Percentiles rank a stretch among this genome's conserved stretches.
These are phyloP conservation scores for Anagrus nilaparvatae DNA, from an alignment of 1,140 invertebrate species.

Conservation along the genomic window DNA sequence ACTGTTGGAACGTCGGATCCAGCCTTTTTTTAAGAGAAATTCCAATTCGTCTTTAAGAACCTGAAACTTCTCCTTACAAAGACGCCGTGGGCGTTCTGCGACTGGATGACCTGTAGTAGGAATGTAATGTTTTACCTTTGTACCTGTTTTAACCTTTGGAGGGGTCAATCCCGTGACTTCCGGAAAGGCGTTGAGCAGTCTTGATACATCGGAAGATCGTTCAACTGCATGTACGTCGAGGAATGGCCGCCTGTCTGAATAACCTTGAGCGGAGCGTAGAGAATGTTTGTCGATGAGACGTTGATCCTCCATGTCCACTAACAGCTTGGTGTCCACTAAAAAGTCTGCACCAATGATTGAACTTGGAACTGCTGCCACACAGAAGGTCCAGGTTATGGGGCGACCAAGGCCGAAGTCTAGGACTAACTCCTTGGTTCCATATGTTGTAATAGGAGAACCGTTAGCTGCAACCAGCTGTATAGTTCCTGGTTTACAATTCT, in stretches of 20 bases:
- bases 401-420: constrained; percentile 26
- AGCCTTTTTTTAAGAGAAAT: constrained; percentile 16
- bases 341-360: constrained; percentile 15
- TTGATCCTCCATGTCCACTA: constrained; percentile 24
- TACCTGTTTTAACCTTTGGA: too few relatives aligned
- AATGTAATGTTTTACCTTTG: constrained; percentile 7
- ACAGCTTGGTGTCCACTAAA: constrained; percentile 23
- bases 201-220: neutral
- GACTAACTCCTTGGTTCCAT: constrained; percentile 22
- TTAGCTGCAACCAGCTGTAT: too few relatives aligned
- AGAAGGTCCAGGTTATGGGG: constrained; percentile 28
- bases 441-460: constrained; percentile 23
- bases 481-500: too few relatives aligned
- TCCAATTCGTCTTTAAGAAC: neutral
- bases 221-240: neutral
- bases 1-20: constrained; percentile 19
- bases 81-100: constrained; percentile 17
- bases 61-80: too few relatives aligned
- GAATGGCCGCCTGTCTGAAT: neutral
- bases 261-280: constrained; percentile 1
- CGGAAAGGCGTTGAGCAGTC: constrained; percentile 2
- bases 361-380: constrained; percentile 28
- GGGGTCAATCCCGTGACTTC: constrained; percentile 10
- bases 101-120: constrained; percentile 28
- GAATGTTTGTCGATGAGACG: constrained; percentile 24